Conservation (phyloP, 2,113 vertebrate species). For the Larimichthys polyactis region DNA sequence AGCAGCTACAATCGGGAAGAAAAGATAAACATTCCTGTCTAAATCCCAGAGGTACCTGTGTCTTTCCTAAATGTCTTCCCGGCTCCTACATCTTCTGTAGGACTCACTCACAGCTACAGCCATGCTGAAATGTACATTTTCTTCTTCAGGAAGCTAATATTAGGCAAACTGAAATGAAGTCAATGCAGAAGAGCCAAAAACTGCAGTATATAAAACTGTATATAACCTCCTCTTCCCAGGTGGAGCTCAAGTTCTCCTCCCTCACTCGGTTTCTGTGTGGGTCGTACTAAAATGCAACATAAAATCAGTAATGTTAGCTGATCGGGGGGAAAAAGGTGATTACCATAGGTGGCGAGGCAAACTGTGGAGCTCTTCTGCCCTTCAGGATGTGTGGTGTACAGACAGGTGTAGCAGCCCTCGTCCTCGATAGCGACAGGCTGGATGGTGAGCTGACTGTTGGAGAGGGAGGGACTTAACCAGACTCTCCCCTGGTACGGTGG, state of each 20-base stretch:
- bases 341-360: conserved; percentile 84
- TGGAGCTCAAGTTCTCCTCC: background rate
- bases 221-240: background rate
- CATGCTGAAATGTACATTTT: background rate
- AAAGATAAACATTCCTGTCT: conserved; percentile 59
- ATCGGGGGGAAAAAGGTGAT: background rate
- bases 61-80: conserved; percentile 8
- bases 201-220: background rate
- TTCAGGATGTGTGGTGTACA: conserved; percentile 71
- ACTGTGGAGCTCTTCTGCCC: conserved; percentile 74
- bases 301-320: background rate
- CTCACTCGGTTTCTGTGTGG: background rate
- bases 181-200: too few species aligned
- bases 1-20: conserved; percentile 18
- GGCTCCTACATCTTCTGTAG: background rate
- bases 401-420: conserved; percentile 85
- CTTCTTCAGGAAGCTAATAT: too few species aligned
- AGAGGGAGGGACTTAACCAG: conserved; percentile 78
- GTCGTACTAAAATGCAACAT: background rate
- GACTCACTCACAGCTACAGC: background rate
- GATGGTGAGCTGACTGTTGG: conserved; percentile 79
- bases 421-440: conserved; percentile 79
- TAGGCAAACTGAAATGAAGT: too few species aligned
- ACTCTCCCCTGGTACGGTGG: conserved; percentile 75
- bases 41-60: conserved; percentile 36